Conservation (phyloP, 1,140 invertebrate species). For the Drosophila gunungcola region DNA sequence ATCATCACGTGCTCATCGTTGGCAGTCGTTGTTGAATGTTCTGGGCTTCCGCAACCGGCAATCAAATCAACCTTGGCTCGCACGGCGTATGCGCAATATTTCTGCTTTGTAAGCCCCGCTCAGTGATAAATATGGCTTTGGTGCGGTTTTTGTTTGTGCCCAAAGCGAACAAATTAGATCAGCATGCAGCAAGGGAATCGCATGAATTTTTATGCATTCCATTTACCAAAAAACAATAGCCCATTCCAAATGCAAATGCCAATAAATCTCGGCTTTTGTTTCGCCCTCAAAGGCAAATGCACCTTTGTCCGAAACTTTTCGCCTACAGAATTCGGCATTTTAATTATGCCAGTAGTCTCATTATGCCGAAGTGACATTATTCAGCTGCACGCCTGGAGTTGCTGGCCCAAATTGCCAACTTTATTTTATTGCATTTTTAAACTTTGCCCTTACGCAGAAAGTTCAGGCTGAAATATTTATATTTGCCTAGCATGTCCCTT, state of each 20-base stretch:
- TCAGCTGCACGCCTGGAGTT: slow-evolving; percentile 21
- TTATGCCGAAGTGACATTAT: slow-evolving; percentile 73
- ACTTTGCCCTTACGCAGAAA: slow-evolving; percentile 75
- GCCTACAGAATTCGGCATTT: slow-evolving; percentile 20
- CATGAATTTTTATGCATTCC: slow-evolving; percentile 53
- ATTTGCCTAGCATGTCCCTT: slow-evolving; percentile 30
- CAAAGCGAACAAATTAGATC: slow-evolving; percentile 22
- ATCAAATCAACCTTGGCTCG: slow-evolving; percentile 34
- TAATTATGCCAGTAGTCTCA: slow-evolving; percentile 67
- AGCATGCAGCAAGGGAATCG: slow-evolving; percentile 9
- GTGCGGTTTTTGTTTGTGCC: not conserved
- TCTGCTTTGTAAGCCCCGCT: slow-evolving; percentile 34
- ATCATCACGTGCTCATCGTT: slow-evolving; percentile 46
- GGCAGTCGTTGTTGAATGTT: slow-evolving; percentile 30
- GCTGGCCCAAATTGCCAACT: slow-evolving; percentile 56
- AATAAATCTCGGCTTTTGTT: slow-evolving; percentile 68
- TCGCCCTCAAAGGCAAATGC: slow-evolving; percentile 22
- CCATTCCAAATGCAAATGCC: slow-evolving; percentile 42
- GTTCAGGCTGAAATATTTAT: slow-evolving; percentile 68
- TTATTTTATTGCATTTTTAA: slow-evolving; percentile 82
- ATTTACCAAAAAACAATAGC: slow-evolving; percentile 11
- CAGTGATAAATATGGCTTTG: slow-evolving; percentile 30
- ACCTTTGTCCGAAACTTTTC: slow-evolving; percentile 63
- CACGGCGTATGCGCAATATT: slow-evolving; percentile 60
- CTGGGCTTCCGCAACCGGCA: slow-evolving; percentile 33